Evolutionary conservation across 2,888 invertebrate species (phyloP), one percentile per base, ranked within the genome.

Genomic region (Trachelus tabidus): DNA sequence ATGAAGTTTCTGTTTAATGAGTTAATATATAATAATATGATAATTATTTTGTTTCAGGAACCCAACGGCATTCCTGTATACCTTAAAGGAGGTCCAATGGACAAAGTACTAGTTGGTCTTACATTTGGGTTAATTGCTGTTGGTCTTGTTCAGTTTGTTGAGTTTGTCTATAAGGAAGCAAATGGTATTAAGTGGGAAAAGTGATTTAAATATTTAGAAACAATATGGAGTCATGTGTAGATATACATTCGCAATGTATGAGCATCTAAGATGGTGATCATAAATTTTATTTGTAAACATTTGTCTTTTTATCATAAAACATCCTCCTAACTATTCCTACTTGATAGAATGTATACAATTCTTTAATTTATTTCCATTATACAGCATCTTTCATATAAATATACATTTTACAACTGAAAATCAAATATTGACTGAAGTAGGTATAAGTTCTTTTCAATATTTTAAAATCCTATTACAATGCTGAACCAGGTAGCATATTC

Each of bases 91-190:
- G 89, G 89, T n/a, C 37, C 69, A 11, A 71, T 68, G 23, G 89
- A 89, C 73, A 83, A 75, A 76, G 15, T 85, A 3, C 15, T 87
- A 11, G 92, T 92, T 86, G 92, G 92, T 34, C 75, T 92, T 15
- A 93, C 93, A n/a, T 80, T 92, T 88, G 89, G 89, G 75, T 89
- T 93, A 74, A 92, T 93, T 80, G 82, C 92, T 56, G 80, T 91
- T 23, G 93, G 92, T 11, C 77, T 93, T 0, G 56, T 2, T 33
- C 87, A 78, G 92, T 92, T 15, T 15, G 37, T 11, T 56, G 56
- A 56, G 23, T 56, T 56, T 23, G 23, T 56, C 56, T 56, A 56
- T 56, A 56, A 56, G 56, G 56, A 56, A 56, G 56, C 56, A 56
- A 56, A 56, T 23, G 56, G 56, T 56, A 9, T 23, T 23, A 56